Evolutionary conservation across 2,888 invertebrate genomes (phyloP), one percentile per base, ranked within the genome.

Genomic region (Mesopsocus fuscifrons): DNA sequence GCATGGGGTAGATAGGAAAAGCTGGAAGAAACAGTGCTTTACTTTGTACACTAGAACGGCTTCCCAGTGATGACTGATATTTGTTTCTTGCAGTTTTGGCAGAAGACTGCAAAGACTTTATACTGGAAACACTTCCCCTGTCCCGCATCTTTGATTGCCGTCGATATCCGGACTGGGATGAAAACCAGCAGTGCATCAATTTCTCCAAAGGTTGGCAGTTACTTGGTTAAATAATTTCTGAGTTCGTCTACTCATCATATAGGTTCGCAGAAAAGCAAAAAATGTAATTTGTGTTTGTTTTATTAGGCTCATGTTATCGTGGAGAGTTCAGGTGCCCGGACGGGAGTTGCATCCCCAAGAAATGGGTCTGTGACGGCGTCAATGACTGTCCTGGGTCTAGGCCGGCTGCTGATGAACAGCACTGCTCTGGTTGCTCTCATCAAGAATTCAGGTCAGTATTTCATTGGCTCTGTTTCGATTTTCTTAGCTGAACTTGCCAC

Each of bases 81-180:
- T 31, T 46, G 42, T 15, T 15, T 46, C 45, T 60, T 62, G 16
- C 58, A 75, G 76, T 71, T 26, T 69, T 77, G 34, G 59, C 70
- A 21, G 74, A 74, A 50, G 63, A 65, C 45, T 77, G 77, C 50
- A 70, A 71, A 3, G 69, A 70, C 15, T 59, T 67, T 41, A 69
- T 77, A 40, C 66, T 72, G 2, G 63, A 64, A 16, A 69, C 70
- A 23, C 60, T 67, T 45, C 55, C 61, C 30, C 55, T 77, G 23
- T 62, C 62, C 1, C 59, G 65, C 4, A 66, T 68, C 17, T 74
- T 77, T 53, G 64, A 70, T 50, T 77, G 77, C 56, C 64, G 65
- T 41, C 64, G 63, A 38, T 77, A 75, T 55, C 68, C 71, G 1
- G 68, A 66, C 35, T 61, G 61, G 2, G 59, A 58, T 30, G 67